Evolutionary conservation across 1,140 invertebrate genomes (phyloP).

Genomic region (Tetranychus urticae): DNA sequence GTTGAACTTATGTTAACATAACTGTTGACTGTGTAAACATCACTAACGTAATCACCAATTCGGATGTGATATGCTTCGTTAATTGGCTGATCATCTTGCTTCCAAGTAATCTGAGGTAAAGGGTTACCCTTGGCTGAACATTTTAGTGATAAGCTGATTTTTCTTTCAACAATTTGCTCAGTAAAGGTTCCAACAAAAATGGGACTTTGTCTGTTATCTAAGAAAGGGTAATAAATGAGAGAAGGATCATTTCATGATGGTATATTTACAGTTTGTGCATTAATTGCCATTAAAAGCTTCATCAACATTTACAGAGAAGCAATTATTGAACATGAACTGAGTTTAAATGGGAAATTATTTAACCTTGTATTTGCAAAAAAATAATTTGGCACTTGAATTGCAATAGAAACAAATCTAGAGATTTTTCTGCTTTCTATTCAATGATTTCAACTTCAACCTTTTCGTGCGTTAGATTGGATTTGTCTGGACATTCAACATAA

Average conservation of each 20-base stretch:
- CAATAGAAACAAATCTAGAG: too few species aligned
- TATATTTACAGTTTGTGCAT: too few species aligned
- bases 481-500: too few species aligned
- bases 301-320: too few species aligned
- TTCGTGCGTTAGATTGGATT: too few species aligned
- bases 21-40: constrained; percentile 11
- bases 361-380: too few species aligned
- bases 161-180: constrained; percentile 54
- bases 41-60: constrained; percentile 10
- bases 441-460: too few species aligned
- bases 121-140: constrained; percentile 70
- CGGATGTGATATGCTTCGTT: constrained; percentile 8
- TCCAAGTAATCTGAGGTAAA: constrained; percentile 79
- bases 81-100: constrained; percentile 40
- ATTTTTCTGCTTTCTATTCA: too few species aligned
- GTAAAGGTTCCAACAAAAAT: constrained; percentile 56
- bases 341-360: too few species aligned
- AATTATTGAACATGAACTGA: too few species aligned
- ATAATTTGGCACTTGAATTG: too few species aligned
- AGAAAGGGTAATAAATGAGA: background rate
- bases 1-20: constrained; percentile 11
- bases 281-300: too few species aligned
- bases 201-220: constrained; percentile 45
- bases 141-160: constrained; percentile 54
- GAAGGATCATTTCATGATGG: background rate